These are phyloP conservation scores for Hydrozoanthus tunicans DNA, from an alignment of 64 coral and sea anemone genomes.

Conservation along the genomic window DNA sequence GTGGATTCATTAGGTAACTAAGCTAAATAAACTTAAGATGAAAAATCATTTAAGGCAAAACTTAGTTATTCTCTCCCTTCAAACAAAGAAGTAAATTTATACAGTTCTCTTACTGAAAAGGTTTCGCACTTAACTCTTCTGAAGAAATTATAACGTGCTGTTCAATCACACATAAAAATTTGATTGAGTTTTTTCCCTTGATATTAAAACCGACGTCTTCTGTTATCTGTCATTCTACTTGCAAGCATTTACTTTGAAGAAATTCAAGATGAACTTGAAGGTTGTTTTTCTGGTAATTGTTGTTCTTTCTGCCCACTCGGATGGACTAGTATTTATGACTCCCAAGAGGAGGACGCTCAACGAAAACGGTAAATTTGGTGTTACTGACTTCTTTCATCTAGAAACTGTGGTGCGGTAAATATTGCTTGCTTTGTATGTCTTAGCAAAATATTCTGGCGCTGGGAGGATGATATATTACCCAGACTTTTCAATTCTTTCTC, in stretches of 20 bases:
- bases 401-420: too few species aligned
- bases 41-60: too few species aligned
- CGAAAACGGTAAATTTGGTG: background rate
- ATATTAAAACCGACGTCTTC: background rate
- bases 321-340: background rate
- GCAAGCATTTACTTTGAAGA: background rate
- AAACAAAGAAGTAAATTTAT: too few species aligned
- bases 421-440: too few species aligned
- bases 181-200: background rate
- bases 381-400: too few species aligned
- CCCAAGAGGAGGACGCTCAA: background rate
- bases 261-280: background rate
- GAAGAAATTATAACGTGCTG: background rate
- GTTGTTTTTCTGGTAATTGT: background rate
- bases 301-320: background rate
- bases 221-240: background rate
- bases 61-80: too few species aligned
- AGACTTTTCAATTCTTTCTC: too few species aligned
- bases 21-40: too few species aligned
- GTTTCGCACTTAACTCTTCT: background rate
- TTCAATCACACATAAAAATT: background rate
- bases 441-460: too few species aligned
- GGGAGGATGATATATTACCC: too few species aligned
- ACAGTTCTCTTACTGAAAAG: background rate
- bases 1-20: too few species aligned